Percentiles rank a stretch among this genome's conserved stretches.
phyloP scores from a whole-genome alignment of 2,113 vertebrate species.

The Epinephelus cyanopodus region DNA sequence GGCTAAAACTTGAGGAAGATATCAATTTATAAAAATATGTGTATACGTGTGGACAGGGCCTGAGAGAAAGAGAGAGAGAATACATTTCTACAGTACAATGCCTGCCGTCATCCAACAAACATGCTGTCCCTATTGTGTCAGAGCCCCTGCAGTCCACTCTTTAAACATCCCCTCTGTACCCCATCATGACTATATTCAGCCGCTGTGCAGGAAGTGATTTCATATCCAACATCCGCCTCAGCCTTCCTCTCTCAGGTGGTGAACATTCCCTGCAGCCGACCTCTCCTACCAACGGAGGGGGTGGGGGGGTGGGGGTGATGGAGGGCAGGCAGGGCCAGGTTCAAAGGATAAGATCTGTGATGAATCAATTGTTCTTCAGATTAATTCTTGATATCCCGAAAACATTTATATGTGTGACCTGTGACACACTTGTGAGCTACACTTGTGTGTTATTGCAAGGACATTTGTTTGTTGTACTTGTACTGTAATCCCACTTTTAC shows the following conservation, averaged over 20 bases:
- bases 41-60: too few species aligned
- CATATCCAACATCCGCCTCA: conserved; percentile 69
- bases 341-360: not conserved
- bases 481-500: not conserved
- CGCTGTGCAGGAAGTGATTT: conserved; percentile 75
- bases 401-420: not conserved
- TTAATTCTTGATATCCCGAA: not conserved
- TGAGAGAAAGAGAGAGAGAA: conserved; percentile 17
- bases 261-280: conserved; percentile 25
- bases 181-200: conserved; percentile 74
- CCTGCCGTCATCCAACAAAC: conserved; percentile 65
- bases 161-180: conserved; percentile 75
- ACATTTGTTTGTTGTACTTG: not conserved
- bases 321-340: not conserved
- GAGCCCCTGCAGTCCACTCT: conserved; percentile 45
- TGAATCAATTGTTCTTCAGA: not conserved
- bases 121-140: conserved; percentile 70
- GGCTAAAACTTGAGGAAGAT: too few species aligned
- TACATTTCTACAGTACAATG: conserved; percentile 55
- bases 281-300: conserved; percentile 23
- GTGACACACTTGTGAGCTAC: not conserved
- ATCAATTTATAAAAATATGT: too few species aligned
- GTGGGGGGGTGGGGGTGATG: too few species aligned
- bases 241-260: conserved; percentile 77
- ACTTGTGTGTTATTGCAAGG: not conserved